Percentiles rank a stretch among this genome's conserved stretches.
These are phyloP conservation scores for Stichopus chloronotus DNA, from an alignment of 35 echinoderm and acorn worm species.

Conservation along the genomic window DNA sequence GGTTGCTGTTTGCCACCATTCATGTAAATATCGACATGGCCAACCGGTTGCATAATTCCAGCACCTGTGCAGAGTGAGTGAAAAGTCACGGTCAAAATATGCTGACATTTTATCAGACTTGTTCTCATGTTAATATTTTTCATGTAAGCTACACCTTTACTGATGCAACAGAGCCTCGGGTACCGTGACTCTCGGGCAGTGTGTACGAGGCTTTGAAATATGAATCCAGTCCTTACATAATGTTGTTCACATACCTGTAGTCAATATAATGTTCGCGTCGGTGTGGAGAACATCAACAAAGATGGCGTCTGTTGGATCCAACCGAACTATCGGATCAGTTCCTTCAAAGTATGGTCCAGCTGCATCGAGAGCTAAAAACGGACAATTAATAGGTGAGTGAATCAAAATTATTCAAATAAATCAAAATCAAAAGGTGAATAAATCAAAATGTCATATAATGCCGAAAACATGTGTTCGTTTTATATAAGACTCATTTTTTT, in stretches of 20 bases:
- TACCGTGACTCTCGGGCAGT: no score
- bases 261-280: constrained; percentile 71
- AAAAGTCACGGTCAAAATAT: background rate
- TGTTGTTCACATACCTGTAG: constrained; percentile 45
- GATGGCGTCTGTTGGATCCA: constrained; percentile 75
- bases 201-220: no score
- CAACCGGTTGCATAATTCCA: constrained; percentile 37
- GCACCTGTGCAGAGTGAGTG: background rate
- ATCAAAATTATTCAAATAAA: background rate
- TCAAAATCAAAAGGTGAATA: no score
- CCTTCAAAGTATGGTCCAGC: constrained; percentile 90
- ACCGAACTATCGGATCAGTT: constrained; percentile 74
- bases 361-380: constrained; percentile 72
- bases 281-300: constrained; percentile 89
- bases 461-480: no score
- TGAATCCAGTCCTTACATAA: no score
- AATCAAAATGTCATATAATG: no score
- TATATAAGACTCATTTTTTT: background rate
- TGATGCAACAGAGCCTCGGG: no score
- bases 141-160: no score
- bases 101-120: background rate
- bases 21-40: constrained; percentile 59
- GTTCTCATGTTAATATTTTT: background rate
- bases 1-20: constrained; percentile 58
- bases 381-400: background rate